Evolutionary conservation across 2,797 vertebrate species (phyloP), one percentile per base, ranked within the genome.

Genomic region (Gymnoscopelus microlampas): DNA sequence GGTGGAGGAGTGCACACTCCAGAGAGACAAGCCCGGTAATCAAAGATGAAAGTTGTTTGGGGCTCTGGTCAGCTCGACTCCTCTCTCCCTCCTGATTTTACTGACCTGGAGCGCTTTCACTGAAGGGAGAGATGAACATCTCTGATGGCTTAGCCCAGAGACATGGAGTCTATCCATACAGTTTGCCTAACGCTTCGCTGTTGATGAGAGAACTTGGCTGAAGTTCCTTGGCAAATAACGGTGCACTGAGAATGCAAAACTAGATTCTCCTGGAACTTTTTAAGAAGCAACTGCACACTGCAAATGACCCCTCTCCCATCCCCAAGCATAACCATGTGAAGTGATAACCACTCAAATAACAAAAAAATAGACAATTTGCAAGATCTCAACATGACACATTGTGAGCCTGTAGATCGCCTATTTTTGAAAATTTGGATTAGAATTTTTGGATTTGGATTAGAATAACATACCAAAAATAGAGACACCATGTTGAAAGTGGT

Each of bases 31-130:
- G 71, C 78, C 80, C 65, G 79, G 80, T 85, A 85, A 88, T 89
- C 87, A 88, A 77, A 89, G 86, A 88, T 89, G 85, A 89, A 88
- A 88, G 89, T 78, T 84, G 74, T 70, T 80, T 51, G 74, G 87
- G 81, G 32, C 32, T 85, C 81, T 87, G 84, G 87, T 86, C 84
- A 88, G 85, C 80, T 80, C 76, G 73, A 76, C 77, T 79, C 32
- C 76, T 65, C 56, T 58, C 78, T 75, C 76, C 73, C 78, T 70
- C 66, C 80, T 81, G 80, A 79, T 83, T 83, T 78, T 62, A 70
- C 81, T 87, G 80, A 88, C 87, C 88, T 87, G 85, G 53, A 86
- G 83, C 80, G 6, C 67, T 87, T 83, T 82, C 62, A 87, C 85
- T 74, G 77, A 82, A 60, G 83, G 83, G 80, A 74, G 62, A 53